Conservation (phyloP, 2,113 vertebrate species). For the Sorex fumeus region DNA sequence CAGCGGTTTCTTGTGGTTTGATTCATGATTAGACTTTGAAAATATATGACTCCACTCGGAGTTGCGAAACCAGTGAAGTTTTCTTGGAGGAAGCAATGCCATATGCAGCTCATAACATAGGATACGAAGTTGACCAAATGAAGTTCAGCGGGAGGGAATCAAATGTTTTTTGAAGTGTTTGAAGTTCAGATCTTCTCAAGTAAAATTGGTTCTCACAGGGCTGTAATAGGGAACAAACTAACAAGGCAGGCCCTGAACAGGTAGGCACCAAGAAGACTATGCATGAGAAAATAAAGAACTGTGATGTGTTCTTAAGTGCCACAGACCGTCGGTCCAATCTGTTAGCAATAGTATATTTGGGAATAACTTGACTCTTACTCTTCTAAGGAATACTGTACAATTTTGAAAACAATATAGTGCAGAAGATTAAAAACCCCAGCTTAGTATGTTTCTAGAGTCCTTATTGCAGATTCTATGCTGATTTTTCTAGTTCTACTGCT, state of each 20-base stretch:
- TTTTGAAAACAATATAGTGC: neutral
- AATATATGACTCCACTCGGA: neutral
- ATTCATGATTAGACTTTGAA: neutral
- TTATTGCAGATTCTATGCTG: rapidly evolving
- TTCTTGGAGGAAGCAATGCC: constrained; percentile 14
- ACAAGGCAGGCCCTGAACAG: neutral
- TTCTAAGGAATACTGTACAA: neutral
- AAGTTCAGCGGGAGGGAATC: neutral
- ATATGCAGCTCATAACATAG: neutral
- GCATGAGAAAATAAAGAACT: neutral
- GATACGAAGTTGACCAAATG: neutral
- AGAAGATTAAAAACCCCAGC: neutral
- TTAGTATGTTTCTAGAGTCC: neutral
- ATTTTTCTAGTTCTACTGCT: neutral
- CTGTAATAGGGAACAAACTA: too few species aligned
- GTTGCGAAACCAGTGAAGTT: neutral
- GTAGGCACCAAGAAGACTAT: neutral
- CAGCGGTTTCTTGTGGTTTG: neutral
- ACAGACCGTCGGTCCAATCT: neutral
- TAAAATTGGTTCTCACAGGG: neutral
- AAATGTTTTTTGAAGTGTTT: too few species aligned
- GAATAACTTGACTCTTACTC: neutral
- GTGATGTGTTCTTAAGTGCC: neutral
- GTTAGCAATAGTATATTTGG: neutral
- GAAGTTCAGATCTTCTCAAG: neutral